Conservation (phyloP, 1,140 invertebrate genomes). For the Diabrotica virgifera region DNA sequence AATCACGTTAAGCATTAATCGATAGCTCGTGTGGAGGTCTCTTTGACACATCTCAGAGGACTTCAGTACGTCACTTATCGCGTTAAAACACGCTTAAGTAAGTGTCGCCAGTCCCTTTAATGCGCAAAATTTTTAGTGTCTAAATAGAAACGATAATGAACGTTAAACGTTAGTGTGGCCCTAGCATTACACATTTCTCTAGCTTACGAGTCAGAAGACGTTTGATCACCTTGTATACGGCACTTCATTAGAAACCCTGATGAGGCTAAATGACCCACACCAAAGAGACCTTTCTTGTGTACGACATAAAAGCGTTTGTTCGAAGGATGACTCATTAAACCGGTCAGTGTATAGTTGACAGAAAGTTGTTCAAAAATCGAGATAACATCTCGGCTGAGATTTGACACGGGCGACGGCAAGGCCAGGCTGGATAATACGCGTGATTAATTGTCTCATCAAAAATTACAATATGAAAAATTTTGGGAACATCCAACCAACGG, state of each 20-base stretch:
- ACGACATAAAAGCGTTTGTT: conserved; percentile 1
- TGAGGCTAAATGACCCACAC: neutral
- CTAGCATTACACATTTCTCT: too few species aligned
- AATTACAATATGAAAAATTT: conserved; percentile 1
- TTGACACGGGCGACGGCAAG: neutral
- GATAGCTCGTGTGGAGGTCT: too few species aligned
- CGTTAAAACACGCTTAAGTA: too few species aligned
- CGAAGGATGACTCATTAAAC: neutral
- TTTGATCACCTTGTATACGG: too few species aligned
- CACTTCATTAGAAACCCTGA: neutral
- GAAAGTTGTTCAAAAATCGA: conserved; percentile 2
- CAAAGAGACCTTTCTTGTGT: neutral
- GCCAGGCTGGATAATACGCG: neutral
- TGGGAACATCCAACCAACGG: neutral
- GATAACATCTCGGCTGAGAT: conserved; percentile 2
- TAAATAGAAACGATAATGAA: too few species aligned
- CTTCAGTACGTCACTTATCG: too few species aligned
- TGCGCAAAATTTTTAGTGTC: too few species aligned
- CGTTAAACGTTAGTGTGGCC: too few species aligned
- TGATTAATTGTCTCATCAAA: conserved; percentile 1
- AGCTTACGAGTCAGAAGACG: too few species aligned
- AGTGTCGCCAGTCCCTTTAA: too few species aligned
- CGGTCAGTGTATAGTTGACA: neutral
- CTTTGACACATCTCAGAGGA: too few species aligned
- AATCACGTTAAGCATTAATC: too few species aligned